phyloP scores from a whole-genome alignment of 2,888 invertebrate genomes.

The Taphrorychus bicolor region DNA sequence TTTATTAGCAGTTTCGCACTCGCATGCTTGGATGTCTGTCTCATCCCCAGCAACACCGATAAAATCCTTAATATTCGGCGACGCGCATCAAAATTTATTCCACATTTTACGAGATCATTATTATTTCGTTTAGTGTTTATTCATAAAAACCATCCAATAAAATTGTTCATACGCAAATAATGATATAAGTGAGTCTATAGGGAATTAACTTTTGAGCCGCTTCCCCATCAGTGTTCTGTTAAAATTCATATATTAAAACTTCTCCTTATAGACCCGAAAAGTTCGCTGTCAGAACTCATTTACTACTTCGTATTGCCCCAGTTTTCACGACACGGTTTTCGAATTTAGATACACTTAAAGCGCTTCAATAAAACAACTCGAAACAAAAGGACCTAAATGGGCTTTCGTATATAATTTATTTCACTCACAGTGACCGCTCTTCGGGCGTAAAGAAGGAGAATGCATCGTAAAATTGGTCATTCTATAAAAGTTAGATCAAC shows the following conservation, averaged over 20 bases:
- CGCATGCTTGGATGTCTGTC: neutral
- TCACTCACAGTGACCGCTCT: neutral
- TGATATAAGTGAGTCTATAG: too few species aligned
- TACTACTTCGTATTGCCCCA: neutral
- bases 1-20: conserved; percentile 12
- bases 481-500: conserved; percentile 24
- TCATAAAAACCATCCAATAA: neutral
- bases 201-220: too few species aligned
- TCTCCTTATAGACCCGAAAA: neutral
- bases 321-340: neutral
- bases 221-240: too few species aligned
- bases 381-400: neutral
- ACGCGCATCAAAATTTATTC: neutral
- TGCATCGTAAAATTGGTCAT: conserved; percentile 26
- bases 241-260: neutral
- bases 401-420: neutral
- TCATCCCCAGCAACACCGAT: neutral
- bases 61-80: neutral
- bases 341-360: neutral
- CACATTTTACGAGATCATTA: neutral
- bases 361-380: neutral
- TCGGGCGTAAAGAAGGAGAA: neutral
- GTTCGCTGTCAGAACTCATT: neutral
- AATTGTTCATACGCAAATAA: too few species aligned
- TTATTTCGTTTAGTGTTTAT: neutral